Evolutionary conservation across 2,113 vertebrate species (phyloP), one percentile per base, ranked within the genome.

Genomic region (Hepsetus odoe): DNA sequence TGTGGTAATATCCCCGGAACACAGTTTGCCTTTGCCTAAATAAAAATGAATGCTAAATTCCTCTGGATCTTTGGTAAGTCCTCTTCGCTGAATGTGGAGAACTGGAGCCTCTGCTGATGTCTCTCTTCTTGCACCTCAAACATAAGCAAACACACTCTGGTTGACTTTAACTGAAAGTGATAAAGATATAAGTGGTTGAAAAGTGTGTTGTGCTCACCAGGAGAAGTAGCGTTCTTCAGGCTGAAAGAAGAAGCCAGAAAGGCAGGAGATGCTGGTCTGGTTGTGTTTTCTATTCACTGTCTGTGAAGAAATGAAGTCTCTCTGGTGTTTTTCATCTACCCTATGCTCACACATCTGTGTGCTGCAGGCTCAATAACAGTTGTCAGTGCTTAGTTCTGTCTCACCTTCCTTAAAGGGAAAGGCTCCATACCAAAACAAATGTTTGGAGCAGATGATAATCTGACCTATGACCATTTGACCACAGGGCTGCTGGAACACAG

Each of bases 311-410:
- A 58, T 80, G 78, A 88, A 75, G 33, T 14, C 14, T 74, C 53
- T 75, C 72, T 33, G 13, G 49, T 33, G 69, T 64, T 65, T 46
- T 40, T 79, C 46, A 74, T 20, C 14, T 24, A 71, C 56, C 62
- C 65, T 83, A 77, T 71, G 61, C 81, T 67, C 84, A 72, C 49
- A 35, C 82, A 73, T 74, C 74, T 74, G 75, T 11, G 35, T 38
- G 35, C 9, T 69, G 33, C 8, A 26, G 26, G 22, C 24, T 46
- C 53, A 18, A 26, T 64, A 86, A 85, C 91, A 92, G 89, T 85
- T 91, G 90, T 85, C 80, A 83, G 83, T 77, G 72, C 79, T 46
- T 73, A 82, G 72, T 70, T 79, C 78, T 80, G 72, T 83, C 5
- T 20, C 49, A 61, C 72, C 77, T 78, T 78, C 82, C 74, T 84